These are phyloP conservation scores for Scotopteryx bipunctaria DNA, from an alignment of 2,888 invertebrate species.

Conservation along the genomic window DNA sequence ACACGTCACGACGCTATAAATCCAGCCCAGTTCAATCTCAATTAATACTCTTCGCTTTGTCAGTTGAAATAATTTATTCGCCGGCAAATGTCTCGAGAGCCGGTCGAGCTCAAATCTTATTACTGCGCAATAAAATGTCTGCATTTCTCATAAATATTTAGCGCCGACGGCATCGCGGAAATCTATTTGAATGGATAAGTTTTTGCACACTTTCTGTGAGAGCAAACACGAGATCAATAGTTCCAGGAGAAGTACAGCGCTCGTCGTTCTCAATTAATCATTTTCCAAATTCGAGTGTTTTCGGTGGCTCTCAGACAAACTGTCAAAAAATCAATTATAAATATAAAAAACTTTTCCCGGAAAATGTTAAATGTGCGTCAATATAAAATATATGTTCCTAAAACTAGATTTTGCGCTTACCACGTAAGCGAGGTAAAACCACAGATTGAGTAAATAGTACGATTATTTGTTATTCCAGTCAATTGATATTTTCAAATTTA, in stretches of 20 bases:
- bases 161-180: conserved; percentile 8
- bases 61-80: conserved; percentile 18
- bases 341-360: too few species aligned
- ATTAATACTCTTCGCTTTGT: conserved; percentile 16
- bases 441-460: too few species aligned
- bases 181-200: conserved; percentile 16
- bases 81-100: conserved; percentile 15
- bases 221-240: not conserved
- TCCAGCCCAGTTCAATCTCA: conserved; percentile 9
- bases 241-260: too few species aligned
- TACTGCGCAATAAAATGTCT: conserved; percentile 35
- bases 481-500: too few species aligned
- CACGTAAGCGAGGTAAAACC: too few species aligned
- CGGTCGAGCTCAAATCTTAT: conserved; percentile 32
- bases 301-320: too few species aligned
- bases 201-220: not conserved
- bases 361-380: too few species aligned
- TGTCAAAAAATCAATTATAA: not conserved
- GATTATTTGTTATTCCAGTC: too few species aligned
- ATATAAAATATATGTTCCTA: too few species aligned
- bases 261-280: too few species aligned
- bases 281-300: too few species aligned
- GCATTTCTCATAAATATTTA: conserved; percentile 40
- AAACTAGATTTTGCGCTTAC: too few species aligned
- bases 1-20: not conserved